These are phyloP conservation scores for Galaxea fascicularis DNA, from an alignment of 92 coral and sea anemone species.

Conservation along the genomic window DNA sequence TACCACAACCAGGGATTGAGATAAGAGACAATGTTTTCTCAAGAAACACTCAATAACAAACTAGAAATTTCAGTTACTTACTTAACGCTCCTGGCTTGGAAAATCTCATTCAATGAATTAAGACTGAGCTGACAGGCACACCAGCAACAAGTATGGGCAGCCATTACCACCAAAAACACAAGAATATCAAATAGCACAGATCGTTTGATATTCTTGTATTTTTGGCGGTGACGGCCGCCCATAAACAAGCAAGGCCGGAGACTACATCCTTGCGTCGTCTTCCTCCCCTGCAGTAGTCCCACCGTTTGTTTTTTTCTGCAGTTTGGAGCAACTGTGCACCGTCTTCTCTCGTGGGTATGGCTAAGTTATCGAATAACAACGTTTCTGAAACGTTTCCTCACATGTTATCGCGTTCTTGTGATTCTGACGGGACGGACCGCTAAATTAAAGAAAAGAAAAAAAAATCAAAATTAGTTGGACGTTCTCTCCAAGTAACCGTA, in stretches of 20 bases:
- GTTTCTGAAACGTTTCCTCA: background rate
- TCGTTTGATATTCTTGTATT: too few relatives aligned
- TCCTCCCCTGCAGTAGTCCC: slow-evolving; percentile 59
- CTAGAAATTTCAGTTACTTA: slow-evolving; percentile 1
- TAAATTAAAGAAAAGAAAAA: background rate
- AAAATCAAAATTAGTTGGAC: background rate
- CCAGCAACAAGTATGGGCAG: background rate
- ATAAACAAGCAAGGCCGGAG: background rate
- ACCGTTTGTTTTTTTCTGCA: slow-evolving; percentile 32
- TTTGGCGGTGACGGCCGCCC: too few relatives aligned
- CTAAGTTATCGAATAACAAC: too few relatives aligned
- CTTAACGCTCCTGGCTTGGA: slow-evolving; percentile 34
- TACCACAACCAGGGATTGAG: background rate
- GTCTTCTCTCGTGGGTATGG: slow-evolving; percentile 3
- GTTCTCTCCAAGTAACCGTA: too few relatives aligned
- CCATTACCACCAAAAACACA: too few relatives aligned
- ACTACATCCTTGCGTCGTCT: slow-evolving; percentile 27
- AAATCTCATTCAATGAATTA: background rate
- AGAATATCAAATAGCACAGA: too few relatives aligned
- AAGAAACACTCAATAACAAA: too few relatives aligned
- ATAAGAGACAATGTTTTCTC: background rate
- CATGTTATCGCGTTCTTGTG: slow-evolving; percentile 7
- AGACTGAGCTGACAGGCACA: too few relatives aligned
- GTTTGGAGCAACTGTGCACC: slow-evolving; percentile 40
- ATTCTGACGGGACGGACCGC: slow-evolving; percentile 5